phyloP scores from a whole-genome alignment of 2,797 vertebrate species.

The Propithecus deckenii region DNA sequence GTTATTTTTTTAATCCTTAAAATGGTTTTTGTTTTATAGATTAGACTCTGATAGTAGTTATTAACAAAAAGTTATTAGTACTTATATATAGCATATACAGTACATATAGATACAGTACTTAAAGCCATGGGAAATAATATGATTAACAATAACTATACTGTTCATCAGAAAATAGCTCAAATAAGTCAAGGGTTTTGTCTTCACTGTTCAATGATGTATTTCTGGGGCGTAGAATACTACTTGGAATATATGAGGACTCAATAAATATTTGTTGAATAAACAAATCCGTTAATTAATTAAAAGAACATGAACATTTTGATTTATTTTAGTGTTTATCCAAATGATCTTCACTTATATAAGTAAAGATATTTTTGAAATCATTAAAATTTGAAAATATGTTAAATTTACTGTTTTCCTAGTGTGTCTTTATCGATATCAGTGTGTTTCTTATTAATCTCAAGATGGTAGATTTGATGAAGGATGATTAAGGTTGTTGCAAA shows the following conservation, averaged over 20 bases:
- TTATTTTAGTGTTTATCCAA: background rate
- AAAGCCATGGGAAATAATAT: background rate
- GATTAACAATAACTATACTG: background rate
- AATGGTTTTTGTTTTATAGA: background rate
- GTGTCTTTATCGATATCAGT: background rate
- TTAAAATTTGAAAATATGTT: background rate
- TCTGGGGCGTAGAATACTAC: background rate
- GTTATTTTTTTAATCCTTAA: background rate
- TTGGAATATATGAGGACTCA: background rate
- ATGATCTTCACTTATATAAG: background rate
- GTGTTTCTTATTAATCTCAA: background rate
- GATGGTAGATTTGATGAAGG: background rate
- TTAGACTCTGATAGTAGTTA: background rate
- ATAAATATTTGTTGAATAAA: background rate
- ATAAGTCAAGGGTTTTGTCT: background rate
- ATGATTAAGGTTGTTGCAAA: background rate
- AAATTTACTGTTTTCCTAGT: background rate
- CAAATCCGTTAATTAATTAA: background rate
- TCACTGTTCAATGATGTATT: background rate
- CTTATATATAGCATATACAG: background rate
- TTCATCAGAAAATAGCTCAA: background rate
- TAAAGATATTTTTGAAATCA: background rate
- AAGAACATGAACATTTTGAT: background rate
- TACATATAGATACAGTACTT: background rate
- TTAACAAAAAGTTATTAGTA: background rate